Evolutionary conservation across 1,140 invertebrate species (phyloP).

Genomic region (Cardiocondyla obscurior): DNA sequence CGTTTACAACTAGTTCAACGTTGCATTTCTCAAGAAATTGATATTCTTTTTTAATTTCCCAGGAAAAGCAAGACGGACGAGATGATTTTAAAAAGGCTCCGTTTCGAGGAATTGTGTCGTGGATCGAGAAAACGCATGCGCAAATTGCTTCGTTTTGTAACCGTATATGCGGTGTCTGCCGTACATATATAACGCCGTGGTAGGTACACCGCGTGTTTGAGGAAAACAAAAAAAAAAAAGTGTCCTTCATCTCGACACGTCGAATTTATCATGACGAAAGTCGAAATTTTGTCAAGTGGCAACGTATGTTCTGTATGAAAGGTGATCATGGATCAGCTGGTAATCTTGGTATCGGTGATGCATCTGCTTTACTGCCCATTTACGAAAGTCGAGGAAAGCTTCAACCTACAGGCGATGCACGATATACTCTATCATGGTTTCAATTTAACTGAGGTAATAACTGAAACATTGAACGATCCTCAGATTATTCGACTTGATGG

Average conservation of each 20-base stretch:
- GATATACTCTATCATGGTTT: slow-evolving; percentile 95
- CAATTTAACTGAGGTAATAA: slow-evolving; percentile 92
- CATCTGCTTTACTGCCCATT: slow-evolving; percentile 96
- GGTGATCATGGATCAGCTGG: slow-evolving; percentile 82
- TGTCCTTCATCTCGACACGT: neutral
- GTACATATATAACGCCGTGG: neutral
- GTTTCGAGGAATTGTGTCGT: neutral
- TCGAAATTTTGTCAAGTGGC: neutral
- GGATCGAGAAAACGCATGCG: neutral
- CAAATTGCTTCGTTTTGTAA: neutral
- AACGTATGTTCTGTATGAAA: neutral
- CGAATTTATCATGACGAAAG: slow-evolving; percentile 8
- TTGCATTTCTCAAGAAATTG: neutral
- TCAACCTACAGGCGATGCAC: slow-evolving; percentile 99
- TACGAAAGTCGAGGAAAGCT: slow-evolving; percentile 99
- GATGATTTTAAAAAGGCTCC: neutral
- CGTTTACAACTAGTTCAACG: neutral
- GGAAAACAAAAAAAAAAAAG: neutral
- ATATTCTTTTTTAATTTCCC: too few species aligned
- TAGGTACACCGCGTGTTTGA: neutral
- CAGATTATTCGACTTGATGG: neutral
- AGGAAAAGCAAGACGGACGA: too few species aligned
- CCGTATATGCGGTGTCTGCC: neutral
- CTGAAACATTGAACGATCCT: neutral
- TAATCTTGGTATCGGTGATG: slow-evolving; percentile 87